Evolutionary conservation across 2,113 vertebrate genomes (phyloP), one percentile per base, ranked within the genome.

Genomic region (Melanerpes formicivorus): DNA sequence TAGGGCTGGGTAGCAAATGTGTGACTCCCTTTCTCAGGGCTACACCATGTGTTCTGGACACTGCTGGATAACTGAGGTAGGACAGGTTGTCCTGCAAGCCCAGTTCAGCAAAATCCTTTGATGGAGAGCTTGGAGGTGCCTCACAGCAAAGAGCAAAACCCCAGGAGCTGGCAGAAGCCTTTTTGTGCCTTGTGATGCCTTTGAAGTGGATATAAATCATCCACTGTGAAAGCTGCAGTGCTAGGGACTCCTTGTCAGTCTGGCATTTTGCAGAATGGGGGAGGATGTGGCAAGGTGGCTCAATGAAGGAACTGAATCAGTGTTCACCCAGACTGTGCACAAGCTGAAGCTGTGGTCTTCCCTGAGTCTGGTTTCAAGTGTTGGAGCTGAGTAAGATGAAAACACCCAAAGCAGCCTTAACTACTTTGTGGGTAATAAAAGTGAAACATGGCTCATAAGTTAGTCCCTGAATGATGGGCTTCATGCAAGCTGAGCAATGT

Each of bases 341-440:
- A 0, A 37, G 58, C 8, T 79, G 63, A 81, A 79, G 76, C 70
- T 0, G 0, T 32, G 22, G 26, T 19, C 14, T 23, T 83, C 34
- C 30, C 19, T 21, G 37, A 44, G 11, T 75, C 58, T 76, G 71
- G 27, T 79, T 85, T 63, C 21, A 16, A 67, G 42, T 6, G n/a
- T 3, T 90, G 54, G 19, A 80, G 46, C 25, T 8, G 11, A 94
- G 54, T 64, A 64, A 63, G 62, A 59, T 48, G 82, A 88, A 88
- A 90, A 4, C 9, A 50, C 8, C 12, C 37, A 72, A 86, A 44
- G 23, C 42, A 79, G 46, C 54, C 26, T 82, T 59, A 58, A 40
- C 25, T 63, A 22, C 22, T 85, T 18, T 55, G 26, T 62, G 34
- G 29, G 13, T 59, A 82, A 66, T 76, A 69, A 84, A 84, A 77